Base-by-base conservation (phyloP, 1,140 invertebrate genomes). In the Micrasema minimum region DNA sequence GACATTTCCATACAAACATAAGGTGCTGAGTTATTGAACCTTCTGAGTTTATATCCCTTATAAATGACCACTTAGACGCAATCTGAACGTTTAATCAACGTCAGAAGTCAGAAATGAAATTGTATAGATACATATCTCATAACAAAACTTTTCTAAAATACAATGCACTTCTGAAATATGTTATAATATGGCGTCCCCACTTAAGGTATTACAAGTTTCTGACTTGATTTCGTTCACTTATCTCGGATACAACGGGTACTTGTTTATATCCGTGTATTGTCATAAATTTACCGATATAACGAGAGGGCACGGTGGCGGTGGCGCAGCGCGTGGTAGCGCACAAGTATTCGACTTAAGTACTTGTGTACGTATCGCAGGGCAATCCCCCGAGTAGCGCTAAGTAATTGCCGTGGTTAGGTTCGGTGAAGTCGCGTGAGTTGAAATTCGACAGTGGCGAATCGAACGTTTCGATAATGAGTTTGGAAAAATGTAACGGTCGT, bases 351-450 rank as follows among this genome's bases (percentile, higher is more conserved):
- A 12, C 22, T 14, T 26, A 9, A 23, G 23, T 57, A 41, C 4
- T 11, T 2, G 45, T 12, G 41, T 16, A 16, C 43, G 16, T 45
- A 31, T 23, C 46, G 14, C 61, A 11, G 48, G 12, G 31, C n/a
- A 35, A 37, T 59, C 59, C 43, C 35, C 22, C 38, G n/a, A 61
- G 16, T 69, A 41, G 53, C 37, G 51, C 66, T 75, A 75, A 75
- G 73, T 75, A 75, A 75, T 75, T 75, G 73, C 48, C 66, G 73
- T 62, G 73, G 69, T 66, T 72, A 59, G 68, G 37, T 35, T 48
- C 22, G 69, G 69, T n/a, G n/a, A 37, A 55, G 38, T 43, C 41
- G 50, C 16, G 66, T 2, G 22, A 35, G 62, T 69, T 69, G 67
- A 31, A 62, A 26, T 53, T 48, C 18, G 43, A n/a, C 57, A 62